Conservation (phyloP, 2,797 vertebrate species). For the Falco peregrinus region DNA sequence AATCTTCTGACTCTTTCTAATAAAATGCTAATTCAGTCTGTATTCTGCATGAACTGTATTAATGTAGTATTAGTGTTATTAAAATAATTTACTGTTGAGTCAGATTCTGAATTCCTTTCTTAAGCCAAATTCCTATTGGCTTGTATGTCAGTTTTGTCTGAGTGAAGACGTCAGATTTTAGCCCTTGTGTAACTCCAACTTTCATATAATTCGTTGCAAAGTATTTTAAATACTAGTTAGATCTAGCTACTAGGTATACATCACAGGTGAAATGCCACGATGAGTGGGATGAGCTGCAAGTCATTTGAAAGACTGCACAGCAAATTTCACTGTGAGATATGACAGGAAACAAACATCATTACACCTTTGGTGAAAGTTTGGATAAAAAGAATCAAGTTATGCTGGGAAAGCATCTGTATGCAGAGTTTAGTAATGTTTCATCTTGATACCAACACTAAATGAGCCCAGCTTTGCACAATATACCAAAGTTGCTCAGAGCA, state of each 20-base stretch:
- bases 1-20: neutral
- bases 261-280: neutral
- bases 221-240: neutral
- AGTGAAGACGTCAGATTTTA: neutral
- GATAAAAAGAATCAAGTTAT: neutral
- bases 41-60: neutral
- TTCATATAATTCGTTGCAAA: neutral
- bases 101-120: neutral
- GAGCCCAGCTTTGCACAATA: neutral
- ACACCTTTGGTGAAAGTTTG: neutral
- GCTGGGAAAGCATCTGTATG: neutral
- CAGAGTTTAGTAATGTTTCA: neutral
- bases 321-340: neutral
- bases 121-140: neutral
- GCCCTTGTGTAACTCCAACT: neutral
- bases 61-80: neutral
- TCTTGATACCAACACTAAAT: neutral
- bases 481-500: neutral
- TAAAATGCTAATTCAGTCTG: neutral
- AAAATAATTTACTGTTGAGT: neutral
- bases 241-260: neutral
- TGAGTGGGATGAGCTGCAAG: neutral
- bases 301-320: neutral
- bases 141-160: neutral
- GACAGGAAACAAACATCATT: neutral